These are phyloP conservation scores for Rhinolophus sinicus DNA, from an alignment of 2,113 vertebrate species.

Conservation along the genomic window DNA sequence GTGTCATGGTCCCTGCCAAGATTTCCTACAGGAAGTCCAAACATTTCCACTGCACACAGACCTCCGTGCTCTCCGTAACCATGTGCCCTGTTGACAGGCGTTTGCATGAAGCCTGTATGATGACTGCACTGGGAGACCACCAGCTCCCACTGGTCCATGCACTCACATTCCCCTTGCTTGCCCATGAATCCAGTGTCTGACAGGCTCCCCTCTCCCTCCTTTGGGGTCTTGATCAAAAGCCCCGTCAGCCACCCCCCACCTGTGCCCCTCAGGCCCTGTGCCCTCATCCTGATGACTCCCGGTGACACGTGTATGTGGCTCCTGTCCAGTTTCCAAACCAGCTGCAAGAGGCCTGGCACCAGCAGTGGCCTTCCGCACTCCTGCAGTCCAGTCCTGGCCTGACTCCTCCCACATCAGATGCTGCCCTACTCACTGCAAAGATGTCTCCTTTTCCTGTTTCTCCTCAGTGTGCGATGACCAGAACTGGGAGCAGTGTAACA, in stretches of 20 bases:
- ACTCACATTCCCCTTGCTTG: not conserved
- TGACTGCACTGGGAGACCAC: rapidly evolving
- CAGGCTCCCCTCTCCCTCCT: not conserved
- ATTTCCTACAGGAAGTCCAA: not conserved
- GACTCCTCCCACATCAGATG: not conserved
- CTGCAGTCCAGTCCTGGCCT: not conserved
- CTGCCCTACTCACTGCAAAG: not conserved
- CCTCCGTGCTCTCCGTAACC: not conserved
- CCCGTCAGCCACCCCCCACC: not conserved
- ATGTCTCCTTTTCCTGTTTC: not conserved
- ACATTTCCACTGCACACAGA: not conserved
- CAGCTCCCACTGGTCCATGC: not conserved
- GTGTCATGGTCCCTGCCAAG: too few species aligned
- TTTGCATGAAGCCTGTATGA: too few species aligned
- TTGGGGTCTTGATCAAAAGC: not conserved
- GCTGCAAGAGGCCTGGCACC: not conserved
- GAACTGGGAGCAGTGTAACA: not conserved
- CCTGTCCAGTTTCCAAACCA: not conserved
- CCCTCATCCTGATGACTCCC: not conserved
- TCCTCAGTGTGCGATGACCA: not conserved
- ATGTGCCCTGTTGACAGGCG: not conserved
- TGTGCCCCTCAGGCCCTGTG: not conserved
- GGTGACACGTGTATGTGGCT: not conserved
- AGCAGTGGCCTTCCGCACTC: not conserved
- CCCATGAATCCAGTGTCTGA: rapidly evolving